phyloP scores from a whole-genome alignment of 1,140 invertebrate species.

The Drosophila murphyi region DNA sequence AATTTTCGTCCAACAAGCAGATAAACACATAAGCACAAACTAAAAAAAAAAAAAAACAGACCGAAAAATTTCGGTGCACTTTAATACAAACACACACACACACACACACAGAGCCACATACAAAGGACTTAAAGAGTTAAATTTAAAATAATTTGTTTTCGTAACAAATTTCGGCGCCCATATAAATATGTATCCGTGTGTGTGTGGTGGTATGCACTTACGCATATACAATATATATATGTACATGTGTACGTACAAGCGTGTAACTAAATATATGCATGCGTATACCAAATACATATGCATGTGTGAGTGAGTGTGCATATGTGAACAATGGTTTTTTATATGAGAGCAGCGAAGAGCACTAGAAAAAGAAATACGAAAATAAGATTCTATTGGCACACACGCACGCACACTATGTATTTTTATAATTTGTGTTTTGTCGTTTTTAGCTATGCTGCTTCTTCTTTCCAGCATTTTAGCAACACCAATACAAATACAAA shows the following conservation, averaged over 20 bases:
- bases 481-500: constrained; percentile 14
- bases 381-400: constrained; percentile 8
- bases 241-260: not conserved
- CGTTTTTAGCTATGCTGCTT: not conserved
- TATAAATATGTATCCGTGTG: not conserved
- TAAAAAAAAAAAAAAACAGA: too few species aligned
- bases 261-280: not conserved
- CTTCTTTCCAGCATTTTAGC: not conserved
- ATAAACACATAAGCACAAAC: too few species aligned
- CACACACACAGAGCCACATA: not conserved
- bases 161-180: not conserved
- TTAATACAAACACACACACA: not conserved
- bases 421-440: constrained; percentile 16
- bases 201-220: not conserved
- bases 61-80: too few species aligned
- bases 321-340: not conserved
- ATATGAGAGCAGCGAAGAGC: not conserved
- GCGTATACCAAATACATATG: not conserved
- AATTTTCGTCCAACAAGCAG: too few species aligned
- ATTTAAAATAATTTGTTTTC: constrained; percentile 1
- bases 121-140: not conserved
- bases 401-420: not conserved
- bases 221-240: constrained; percentile 10
- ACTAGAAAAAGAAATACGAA: not conserved
- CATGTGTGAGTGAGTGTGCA: not conserved